Evolutionary conservation across 2,888 invertebrate species (phyloP).

Genomic region (Phyllotreta cruciferae): DNA sequence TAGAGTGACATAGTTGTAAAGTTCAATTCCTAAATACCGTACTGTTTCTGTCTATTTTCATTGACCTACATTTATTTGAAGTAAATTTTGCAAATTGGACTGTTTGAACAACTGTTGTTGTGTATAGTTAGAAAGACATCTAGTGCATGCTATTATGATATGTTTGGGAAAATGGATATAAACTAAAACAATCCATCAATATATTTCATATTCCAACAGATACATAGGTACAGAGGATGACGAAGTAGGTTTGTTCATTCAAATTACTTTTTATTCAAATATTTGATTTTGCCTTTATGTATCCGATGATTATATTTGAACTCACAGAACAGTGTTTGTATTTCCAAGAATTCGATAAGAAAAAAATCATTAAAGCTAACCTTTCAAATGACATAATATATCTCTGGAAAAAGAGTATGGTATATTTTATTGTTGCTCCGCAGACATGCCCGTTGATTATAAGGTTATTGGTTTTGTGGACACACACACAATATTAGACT

Average conservation of each 20-base stretch:
- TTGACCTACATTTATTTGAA: too few species aligned
- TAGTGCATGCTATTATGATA: background rate
- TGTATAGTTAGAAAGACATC: background rate
- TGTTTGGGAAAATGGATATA: background rate
- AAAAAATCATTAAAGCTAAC: conserved; percentile 14
- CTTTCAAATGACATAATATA: conserved; percentile 15
- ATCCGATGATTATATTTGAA: conserved; percentile 30
- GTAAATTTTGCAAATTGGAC: too few species aligned
- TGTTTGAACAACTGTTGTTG: too few species aligned
- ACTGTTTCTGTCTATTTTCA: too few species aligned
- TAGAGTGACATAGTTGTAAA: too few species aligned
- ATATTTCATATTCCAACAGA: conserved; percentile 18
- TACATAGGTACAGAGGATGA: conserved; percentile 14
- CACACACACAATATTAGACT: conserved; percentile 12
- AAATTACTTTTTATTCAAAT: conserved; percentile 33
- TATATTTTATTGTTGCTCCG: conserved; percentile 17
- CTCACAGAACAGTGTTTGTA: conserved; percentile 28
- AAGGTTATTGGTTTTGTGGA: conserved; percentile 18
- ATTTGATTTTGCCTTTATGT: conserved; percentile 33
- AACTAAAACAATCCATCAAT: conserved; percentile 23
- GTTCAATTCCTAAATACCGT: too few species aligned
- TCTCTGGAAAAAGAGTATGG: conserved; percentile 6
- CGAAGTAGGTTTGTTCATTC: conserved; percentile 31
- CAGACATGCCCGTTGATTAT: conserved; percentile 4
- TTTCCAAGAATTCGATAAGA: conserved; percentile 30